Base-by-base conservation (phyloP, 2,113 vertebrate genomes). In the Microtus pennsylvanicus region DNA sequence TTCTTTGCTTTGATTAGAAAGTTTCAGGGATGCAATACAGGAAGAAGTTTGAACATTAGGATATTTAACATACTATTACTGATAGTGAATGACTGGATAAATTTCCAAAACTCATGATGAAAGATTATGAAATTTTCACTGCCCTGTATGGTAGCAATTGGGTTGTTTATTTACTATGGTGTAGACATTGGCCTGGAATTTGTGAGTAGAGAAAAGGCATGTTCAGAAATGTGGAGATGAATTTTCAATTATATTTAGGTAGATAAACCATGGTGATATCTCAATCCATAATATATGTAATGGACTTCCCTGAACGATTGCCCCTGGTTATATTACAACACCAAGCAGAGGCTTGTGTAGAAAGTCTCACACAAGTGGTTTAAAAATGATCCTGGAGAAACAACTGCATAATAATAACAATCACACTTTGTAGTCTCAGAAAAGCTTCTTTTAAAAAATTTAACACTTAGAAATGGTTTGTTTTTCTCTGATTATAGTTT, bases 1-100 rank as follows among this genome's bases (percentile, higher is more conserved):
- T 61, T 58, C 12, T 45, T 30, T 69, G 52, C 24, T 85, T 93
- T 87, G 61, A 91, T 63, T 58, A 94, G 17, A 96, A 96, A 86
- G 88, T 63, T 45, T 28, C 70, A 55, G 26, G 5, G 45, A 81
- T 94, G 22, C 30, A 17, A 82, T 63, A 5, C 35, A 38, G 26
- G 47, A 50, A 86, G 28, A 1, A 88, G 12, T 76, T 35, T 70
- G 24, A 75, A 16, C 42, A 30, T 72, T 67, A 82, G 50, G 6
- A 50, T 81, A 12, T 72, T 93, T n/a, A 81, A 47, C 63, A 33
- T 19, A 61, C 55, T 61, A 38, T 87, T 81, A 17, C 78, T 55
- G 45, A 81, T 52, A 72, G 11, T 91, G 16, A 72, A 70, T 81
- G 19, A 85, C 4, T 83, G 28, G 12, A 69, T 69, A 69, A 2